phyloP scores from a whole-genome alignment of 2,888 invertebrate genomes.

The Cylloceria caligata region DNA sequence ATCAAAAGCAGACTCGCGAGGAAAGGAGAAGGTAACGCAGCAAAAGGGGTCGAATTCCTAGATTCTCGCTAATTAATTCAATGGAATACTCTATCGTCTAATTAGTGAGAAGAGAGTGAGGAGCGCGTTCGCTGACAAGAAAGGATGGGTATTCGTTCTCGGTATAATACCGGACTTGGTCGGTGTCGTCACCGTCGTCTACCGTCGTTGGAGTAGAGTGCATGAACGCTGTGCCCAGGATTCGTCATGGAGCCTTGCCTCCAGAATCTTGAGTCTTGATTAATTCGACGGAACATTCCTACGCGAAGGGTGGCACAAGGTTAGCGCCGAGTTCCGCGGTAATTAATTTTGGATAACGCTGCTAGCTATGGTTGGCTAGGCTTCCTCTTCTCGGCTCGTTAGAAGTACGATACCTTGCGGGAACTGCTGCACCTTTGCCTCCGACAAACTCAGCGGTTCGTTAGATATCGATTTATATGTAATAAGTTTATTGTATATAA shows the following conservation, averaged over 20 bases:
- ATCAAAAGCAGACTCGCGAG: constrained; percentile 24
- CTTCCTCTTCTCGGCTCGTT: constrained; percentile 14
- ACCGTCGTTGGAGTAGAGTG: constrained; percentile 37
- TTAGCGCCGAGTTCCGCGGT: constrained; percentile 59
- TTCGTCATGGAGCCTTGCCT: constrained; percentile 59
- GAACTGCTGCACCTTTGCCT: constrained; percentile 45
- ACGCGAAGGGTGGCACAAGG: constrained; percentile 43
- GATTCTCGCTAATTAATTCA: constrained; percentile 63
- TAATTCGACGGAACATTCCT: constrained; percentile 66
- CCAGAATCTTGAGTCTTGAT: constrained; percentile 66
- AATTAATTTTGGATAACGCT: constrained; percentile 65
- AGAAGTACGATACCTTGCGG: constrained; percentile 33
- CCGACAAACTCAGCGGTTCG: constrained; percentile 37
- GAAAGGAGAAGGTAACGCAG: not conserved
- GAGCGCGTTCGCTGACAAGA: constrained; percentile 32
- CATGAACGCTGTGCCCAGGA: constrained; percentile 49
- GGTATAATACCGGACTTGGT: constrained; percentile 61
- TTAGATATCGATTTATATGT: too few relatives aligned
- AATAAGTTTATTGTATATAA: too few relatives aligned
- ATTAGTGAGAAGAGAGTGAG: constrained; percentile 49
- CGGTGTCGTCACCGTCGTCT: constrained; percentile 40
- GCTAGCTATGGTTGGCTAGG: constrained; percentile 49
- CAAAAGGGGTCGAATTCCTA: constrained; percentile 49
- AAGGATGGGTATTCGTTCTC: constrained; percentile 58
- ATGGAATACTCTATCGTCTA: constrained; percentile 65